Evolutionary conservation across 2,797 vertebrate genomes (phyloP).

Genomic region (Chloroceryle inda): DNA sequence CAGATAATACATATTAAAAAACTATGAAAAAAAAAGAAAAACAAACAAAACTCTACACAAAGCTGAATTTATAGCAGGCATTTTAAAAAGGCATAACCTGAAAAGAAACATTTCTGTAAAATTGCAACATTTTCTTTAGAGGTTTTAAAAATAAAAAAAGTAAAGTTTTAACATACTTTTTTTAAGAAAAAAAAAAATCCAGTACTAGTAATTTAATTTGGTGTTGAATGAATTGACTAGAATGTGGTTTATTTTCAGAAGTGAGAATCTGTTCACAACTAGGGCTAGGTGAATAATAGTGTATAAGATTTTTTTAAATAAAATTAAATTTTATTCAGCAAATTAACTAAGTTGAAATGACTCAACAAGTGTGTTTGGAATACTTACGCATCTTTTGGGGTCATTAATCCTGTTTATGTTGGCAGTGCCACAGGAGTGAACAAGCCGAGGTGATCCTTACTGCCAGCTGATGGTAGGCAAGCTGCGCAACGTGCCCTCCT

Average conservation of each 20-base stretch:
- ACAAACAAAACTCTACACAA: slow-evolving; percentile 71
- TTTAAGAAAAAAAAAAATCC: slow-evolving; percentile 47
- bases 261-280: slow-evolving; percentile 72
- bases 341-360: slow-evolving; percentile 60
- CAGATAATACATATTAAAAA: slow-evolving; percentile 78
- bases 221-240: slow-evolving; percentile 68
- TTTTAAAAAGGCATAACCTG: slow-evolving; percentile 68
- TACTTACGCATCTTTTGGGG: background rate
- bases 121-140: slow-evolving; percentile 38
- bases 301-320: slow-evolving; percentile 77
- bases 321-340: slow-evolving; percentile 78
- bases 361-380: slow-evolving; percentile 40
- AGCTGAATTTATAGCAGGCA: slow-evolving; percentile 80
- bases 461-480: background rate
- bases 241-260: slow-evolving; percentile 76
- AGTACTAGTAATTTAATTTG: slow-evolving; percentile 63
- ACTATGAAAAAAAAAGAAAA: slow-evolving; percentile 72
- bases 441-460: background rate
- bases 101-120: slow-evolving; percentile 68
- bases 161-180: slow-evolving; percentile 61
- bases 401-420: background rate
- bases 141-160: slow-evolving; percentile 61
- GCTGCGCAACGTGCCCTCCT: accelerated
- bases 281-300: slow-evolving; percentile 74
- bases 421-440: background rate